Percentiles rank a stretch among this genome's conserved stretches.
Evolutionary conservation across 2,797 vertebrate genomes (phyloP).

Genomic region (Platyrinchus mystaceus): DNA sequence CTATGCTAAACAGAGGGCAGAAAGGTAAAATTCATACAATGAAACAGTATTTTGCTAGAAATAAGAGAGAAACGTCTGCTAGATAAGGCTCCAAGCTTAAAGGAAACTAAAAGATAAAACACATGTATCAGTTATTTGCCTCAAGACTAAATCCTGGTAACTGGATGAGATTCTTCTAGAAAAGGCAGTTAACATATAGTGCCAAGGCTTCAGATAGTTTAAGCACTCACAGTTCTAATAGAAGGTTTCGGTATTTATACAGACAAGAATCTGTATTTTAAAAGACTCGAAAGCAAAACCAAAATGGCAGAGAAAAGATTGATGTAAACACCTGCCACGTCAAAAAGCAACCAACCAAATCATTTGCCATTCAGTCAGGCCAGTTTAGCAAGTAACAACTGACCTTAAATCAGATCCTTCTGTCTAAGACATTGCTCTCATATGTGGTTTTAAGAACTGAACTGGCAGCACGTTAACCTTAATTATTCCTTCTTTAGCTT

Average conservation of each 20-base stretch:
- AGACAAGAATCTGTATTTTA: not conserved
- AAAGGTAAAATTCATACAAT: not conserved
- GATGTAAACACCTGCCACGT: conserved; percentile 9
- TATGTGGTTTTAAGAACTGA: conserved; percentile 36
- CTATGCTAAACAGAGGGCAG: not conserved
- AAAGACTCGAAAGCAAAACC: not conserved
- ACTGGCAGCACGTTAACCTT: conserved; percentile 36
- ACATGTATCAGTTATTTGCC: not conserved
- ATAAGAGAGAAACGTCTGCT: not conserved
- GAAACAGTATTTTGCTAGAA: not conserved
- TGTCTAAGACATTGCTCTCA: not conserved
- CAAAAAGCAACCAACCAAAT: not conserved
- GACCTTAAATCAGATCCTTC: conserved; percentile 36
- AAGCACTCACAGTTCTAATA: not conserved
- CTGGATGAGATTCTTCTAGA: not conserved
- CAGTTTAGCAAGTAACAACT: conserved; percentile 15
- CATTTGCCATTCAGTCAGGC: conserved; percentile 15
- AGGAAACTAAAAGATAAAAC: not conserved
- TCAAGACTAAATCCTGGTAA: not conserved
- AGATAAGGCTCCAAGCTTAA: not conserved
- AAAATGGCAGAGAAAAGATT: not conserved
- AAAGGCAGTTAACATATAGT: not conserved
- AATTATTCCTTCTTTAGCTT: conserved; percentile 42
- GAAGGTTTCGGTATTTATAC: not conserved
- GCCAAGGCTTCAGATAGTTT: not conserved